A percentile compares a stretch with the other conserved stretches of the same genome.
These are phyloP conservation scores for Polydrusus cervinus DNA, from an alignment of 2,888 invertebrate genomes.

Conservation along the genomic window DNA sequence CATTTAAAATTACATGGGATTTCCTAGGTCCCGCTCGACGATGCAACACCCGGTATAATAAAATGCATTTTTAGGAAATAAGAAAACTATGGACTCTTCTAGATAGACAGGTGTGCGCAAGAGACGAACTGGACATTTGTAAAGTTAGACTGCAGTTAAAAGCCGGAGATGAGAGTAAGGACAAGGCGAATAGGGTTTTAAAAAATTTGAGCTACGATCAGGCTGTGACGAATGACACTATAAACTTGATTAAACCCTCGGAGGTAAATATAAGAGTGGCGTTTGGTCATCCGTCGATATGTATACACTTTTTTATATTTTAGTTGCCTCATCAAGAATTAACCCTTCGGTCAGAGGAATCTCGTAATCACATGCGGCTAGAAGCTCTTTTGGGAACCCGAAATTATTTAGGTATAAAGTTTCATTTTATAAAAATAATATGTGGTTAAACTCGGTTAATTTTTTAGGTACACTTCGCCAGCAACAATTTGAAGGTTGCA, in stretches of 20 bases:
- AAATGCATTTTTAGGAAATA: constrained; percentile 60
- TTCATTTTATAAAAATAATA: no score
- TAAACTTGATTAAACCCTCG: constrained; percentile 68
- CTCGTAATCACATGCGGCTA: constrained; percentile 67
- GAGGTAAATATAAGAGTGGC: constrained; percentile 64
- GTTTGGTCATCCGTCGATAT: no score
- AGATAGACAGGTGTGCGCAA: constrained; percentile 72
- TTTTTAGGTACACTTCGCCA: constrained; percentile 75
- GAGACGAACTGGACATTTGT: constrained; percentile 84
- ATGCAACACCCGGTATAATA: no score
- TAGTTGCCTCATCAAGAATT: constrained; percentile 66
- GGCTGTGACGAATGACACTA: constrained; percentile 66
- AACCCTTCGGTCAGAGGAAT: constrained; percentile 65
- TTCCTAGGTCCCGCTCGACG: no score
- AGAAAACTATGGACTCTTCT: constrained; percentile 69
- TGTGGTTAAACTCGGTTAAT: background rate
- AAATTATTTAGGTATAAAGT: constrained; percentile 72
- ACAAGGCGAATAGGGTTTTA: constrained; percentile 58
- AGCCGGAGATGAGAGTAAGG: constrained; percentile 56
- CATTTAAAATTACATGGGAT: no score
- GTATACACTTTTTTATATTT: constrained; percentile 13
- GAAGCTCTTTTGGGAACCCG: constrained; percentile 77
- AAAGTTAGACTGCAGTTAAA: constrained; percentile 76
- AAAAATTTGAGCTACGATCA: constrained; percentile 66
- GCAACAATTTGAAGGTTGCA: constrained; percentile 71